These are phyloP conservation scores for Leptinotarsa juncta DNA, from an alignment of 2,888 invertebrate species.

Conservation along the genomic window DNA sequence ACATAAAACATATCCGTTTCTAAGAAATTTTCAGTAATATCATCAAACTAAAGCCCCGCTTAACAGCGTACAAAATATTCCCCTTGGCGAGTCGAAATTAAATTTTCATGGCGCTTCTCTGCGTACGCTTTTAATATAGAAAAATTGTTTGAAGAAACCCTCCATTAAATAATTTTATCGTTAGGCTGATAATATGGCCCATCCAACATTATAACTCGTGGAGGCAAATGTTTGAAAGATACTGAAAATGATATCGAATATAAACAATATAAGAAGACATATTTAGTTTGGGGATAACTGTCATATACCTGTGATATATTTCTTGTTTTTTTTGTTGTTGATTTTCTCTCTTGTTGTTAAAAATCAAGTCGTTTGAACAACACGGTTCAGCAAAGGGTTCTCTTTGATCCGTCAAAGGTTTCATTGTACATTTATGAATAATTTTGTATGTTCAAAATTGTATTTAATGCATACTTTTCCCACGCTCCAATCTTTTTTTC, in stretches of 20 bases:
- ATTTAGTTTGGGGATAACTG: too few relatives aligned
- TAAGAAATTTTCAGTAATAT: slow-evolving; percentile 12
- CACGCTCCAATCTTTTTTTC: neutral
- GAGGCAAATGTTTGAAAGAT: slow-evolving; percentile 7
- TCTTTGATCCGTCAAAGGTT: neutral
- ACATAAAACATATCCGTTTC: slow-evolving; percentile 22
- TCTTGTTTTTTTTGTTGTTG: too few relatives aligned
- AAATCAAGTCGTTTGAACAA: neutral
- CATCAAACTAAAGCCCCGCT: slow-evolving; percentile 14
- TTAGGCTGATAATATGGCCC: slow-evolving; percentile 7
- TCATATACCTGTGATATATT: too few relatives aligned
- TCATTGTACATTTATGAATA: too few relatives aligned
- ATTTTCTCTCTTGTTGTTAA: too few relatives aligned
- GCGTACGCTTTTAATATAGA: slow-evolving; percentile 27
- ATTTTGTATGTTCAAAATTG: too few relatives aligned
- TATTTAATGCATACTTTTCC: neutral
- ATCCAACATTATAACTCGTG: neutral
- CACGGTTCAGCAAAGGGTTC: neutral
- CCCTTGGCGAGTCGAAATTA: slow-evolving; percentile 21
- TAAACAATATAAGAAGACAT: too few relatives aligned
- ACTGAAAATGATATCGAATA: neutral
- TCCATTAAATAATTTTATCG: slow-evolving; percentile 25
- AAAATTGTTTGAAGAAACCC: slow-evolving; percentile 26
- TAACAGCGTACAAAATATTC: slow-evolving; percentile 18
- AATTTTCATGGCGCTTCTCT: slow-evolving; percentile 29